These are phyloP conservation scores for Epinotia bilunana DNA, from an alignment of 2,888 invertebrate species.

Conservation along the genomic window DNA sequence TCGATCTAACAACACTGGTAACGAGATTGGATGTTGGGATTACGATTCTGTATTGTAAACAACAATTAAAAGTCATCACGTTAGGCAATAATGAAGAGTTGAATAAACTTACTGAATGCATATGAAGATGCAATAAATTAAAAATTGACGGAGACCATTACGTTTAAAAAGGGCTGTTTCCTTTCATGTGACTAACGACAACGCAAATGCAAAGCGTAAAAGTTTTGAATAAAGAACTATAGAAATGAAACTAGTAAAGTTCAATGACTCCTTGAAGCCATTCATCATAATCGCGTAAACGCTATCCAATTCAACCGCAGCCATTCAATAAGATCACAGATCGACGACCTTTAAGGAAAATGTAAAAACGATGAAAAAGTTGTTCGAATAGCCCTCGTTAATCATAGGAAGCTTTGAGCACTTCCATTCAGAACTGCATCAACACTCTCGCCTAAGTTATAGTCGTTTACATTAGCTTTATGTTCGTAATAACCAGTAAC, in stretches of 20 bases:
- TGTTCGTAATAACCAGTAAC: slow-evolving; percentile 53
- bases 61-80: slow-evolving; percentile 24
- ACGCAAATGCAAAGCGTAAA: slow-evolving; percentile 11
- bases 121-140: slow-evolving; percentile 7
- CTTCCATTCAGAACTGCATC: slow-evolving; percentile 60
- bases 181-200: slow-evolving; percentile 16
- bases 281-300: slow-evolving; percentile 57
- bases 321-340: slow-evolving; percentile 52
- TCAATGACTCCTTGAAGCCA: slow-evolving; percentile 52
- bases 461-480: slow-evolving; percentile 58
- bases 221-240: slow-evolving; percentile 21
- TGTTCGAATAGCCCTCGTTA: slow-evolving; percentile 72
- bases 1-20: slow-evolving; percentile 34
- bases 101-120: slow-evolving; percentile 15
- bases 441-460: slow-evolving; percentile 67
- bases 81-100: slow-evolving; percentile 32
- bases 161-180: not conserved
- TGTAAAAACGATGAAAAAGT: slow-evolving; percentile 60
- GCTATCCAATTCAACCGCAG: slow-evolving; percentile 48
- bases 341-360: slow-evolving; percentile 50
- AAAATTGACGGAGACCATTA: slow-evolving; percentile 10
- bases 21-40: slow-evolving; percentile 33
- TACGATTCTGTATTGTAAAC: slow-evolving; percentile 37
- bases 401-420: slow-evolving; percentile 67
- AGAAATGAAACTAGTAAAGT: slow-evolving; percentile 45